Conservation (phyloP, 1,140 invertebrate species). For the Amphibalanus amphitrite region DNA sequence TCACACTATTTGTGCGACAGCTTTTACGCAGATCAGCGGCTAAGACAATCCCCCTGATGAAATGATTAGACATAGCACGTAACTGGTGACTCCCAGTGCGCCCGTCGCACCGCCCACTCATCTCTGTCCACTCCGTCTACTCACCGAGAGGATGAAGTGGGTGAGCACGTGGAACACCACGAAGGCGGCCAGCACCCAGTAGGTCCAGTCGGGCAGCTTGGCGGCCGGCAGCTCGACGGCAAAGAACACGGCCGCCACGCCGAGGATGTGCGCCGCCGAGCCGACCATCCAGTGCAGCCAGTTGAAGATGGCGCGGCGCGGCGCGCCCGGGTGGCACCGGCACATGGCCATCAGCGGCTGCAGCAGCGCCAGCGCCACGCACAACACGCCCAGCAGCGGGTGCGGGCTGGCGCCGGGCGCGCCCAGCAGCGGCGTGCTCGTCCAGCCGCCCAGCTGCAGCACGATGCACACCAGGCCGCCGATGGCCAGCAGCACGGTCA, state of each 20-base stretch:
- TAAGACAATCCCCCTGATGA: no score
- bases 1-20: no score
- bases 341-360: conserved; percentile 71
- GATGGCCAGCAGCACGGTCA: neutral
- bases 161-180: conserved; percentile 73
- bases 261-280: conserved; percentile 77
- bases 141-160: conserved; percentile 72
- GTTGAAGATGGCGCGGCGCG: conserved; percentile 71
- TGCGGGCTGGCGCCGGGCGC: neutral
- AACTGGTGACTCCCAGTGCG: no score
- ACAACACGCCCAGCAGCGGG: neutral
- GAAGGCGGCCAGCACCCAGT: conserved; percentile 70
- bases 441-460: neutral
- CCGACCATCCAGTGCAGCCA: conserved; percentile 87
- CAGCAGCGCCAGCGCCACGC: conserved; percentile 49
- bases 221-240: conserved; percentile 59
- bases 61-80: no score
- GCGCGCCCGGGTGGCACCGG: conserved; percentile 63
- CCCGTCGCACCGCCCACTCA: no score
- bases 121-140: neutral
- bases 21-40: no score
- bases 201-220: conserved; percentile 59
- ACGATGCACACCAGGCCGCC: neutral
- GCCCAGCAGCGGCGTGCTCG: neutral
- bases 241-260: conserved; percentile 81